Evolutionary conservation across 2,113 vertebrate genomes (phyloP), one percentile per base, ranked within the genome.

Genomic region (Boulengeromyrus knoepffleri): DNA sequence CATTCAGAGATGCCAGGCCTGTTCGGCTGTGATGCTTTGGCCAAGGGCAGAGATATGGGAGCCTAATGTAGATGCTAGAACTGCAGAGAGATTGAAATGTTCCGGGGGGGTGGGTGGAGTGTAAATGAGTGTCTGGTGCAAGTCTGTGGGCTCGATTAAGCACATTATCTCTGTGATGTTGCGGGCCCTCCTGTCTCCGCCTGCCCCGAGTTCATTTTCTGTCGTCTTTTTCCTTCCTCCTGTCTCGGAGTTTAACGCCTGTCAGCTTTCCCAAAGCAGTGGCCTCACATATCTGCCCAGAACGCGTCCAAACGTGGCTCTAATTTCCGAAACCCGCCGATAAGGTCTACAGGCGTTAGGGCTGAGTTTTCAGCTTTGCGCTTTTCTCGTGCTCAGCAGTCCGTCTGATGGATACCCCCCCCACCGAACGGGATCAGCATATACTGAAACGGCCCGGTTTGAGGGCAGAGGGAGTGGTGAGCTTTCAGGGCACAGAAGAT

Each of bases 1-100:
- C 88, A 84, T 91, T 89, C 52, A 19, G 70, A 85, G 91, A 70
- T 90, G 91, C 89, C 88, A 91, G 90, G 90, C 91, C 84, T 47
- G 42, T 77, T n/a, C 10, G 86, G 21, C 42, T 31, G 1, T 66
- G 84, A 70, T 66, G 49, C 39, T 17, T 66, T 87, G 56, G 56
- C 45, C 21, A 17, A 39, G 39, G 66, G 21, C 42, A 53, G 47
- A 74, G 77, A 53, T 74, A 50, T 52, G 15, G 15, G 70, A 46
- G 56, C 15, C 42, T 6, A 24, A 50, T 46, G 52, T 52, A 31
- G 47, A 17, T 84, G 89, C 86, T 90, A 85, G 88, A 90, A 7
- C n/a, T 53, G 85, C 31, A 53, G 49, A 19, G 85, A 87, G 36
- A 39, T 87, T 56, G 53, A 39, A 52, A 87, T 87, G 50, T 53